Base-by-base conservation (phyloP, 2,113 vertebrate genomes). In the Hippocampus comes region DNA sequence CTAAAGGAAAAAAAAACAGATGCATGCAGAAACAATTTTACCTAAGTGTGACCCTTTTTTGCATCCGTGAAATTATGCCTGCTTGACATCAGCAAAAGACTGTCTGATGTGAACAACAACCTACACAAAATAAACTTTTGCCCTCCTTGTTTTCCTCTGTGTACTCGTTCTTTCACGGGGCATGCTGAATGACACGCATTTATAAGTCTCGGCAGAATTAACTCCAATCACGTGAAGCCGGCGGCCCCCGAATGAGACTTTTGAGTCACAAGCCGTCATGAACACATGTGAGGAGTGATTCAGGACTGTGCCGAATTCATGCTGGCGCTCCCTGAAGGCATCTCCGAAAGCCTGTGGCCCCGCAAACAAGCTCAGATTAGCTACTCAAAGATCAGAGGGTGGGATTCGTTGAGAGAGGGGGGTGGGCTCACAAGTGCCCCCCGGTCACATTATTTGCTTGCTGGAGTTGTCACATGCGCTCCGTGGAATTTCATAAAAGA, bases 291-390 rank as follows among this genome's bases (percentile, higher is more conserved):
- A 25, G 55, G 38, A 68, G 53, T 63, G 72, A 11, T 67, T 67
- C 68, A 41, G 75, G 63, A 9, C 67, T 46, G 14, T 38, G 61
- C 1, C 2, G 55, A 51, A 42, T 77, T 79, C 85, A 77, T 12
- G 72, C 65, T 80, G 42, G 48, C 2, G 10, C 49, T 70, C 60
- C 79, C 73, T 12, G 48, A 43, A 73, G 82, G 70, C 68, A 34
- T 43, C 75, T 69, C 49, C 67, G 57, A 72, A 65, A 74, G 69
- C 69, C 18, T 3, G 4, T 38, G 30, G 71, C 71, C 65, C 34
- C 68, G 56, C 73, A 81, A 82, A 82, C 64, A 49, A 56, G 42
- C 76, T 74, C 70, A 60, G 77, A 89, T 86, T 84, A 84, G 48
- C 75, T 23, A 25, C 18, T 72, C 76, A 86, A 87, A 56, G 73